phyloP scores from a whole-genome alignment of 1,140 invertebrate genomes.

The Nephila pilipes region DNA sequence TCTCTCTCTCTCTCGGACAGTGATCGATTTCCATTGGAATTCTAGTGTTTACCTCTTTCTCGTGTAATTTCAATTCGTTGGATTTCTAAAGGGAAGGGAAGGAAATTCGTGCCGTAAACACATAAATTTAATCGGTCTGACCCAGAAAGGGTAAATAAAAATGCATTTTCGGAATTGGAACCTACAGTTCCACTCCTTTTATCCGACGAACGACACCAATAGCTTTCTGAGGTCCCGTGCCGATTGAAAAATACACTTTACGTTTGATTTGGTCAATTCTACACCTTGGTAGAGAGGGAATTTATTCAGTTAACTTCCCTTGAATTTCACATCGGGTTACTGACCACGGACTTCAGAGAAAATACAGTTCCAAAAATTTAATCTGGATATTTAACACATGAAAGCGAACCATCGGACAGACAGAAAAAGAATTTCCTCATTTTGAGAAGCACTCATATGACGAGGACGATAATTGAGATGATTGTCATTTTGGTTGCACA shows the following conservation, averaged over 20 bases:
- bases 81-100: constrained; percentile 28
- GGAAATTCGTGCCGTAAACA: constrained; percentile 25
- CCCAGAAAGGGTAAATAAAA: constrained; percentile 53
- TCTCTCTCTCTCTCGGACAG: constrained; percentile 9
- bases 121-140: constrained; percentile 68
- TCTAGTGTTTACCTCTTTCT: constrained; percentile 70
- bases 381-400: no score
- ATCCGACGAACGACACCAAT: background rate
- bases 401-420: no score
- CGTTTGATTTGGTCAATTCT: no score
- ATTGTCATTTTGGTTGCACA: no score
- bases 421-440: no score
- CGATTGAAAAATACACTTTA: background rate
- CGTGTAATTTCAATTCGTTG: constrained; percentile 73
- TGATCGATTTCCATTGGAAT: constrained; percentile 76
- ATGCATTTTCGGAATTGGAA: background rate
- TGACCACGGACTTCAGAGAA: no score
- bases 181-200: background rate
- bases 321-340: no score
- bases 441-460: no score
- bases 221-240: background rate
- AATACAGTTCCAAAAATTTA: no score
- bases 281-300: no score
- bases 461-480: no score
- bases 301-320: no score